Evolutionary conservation across 2,113 vertebrate genomes (phyloP).

Genomic region (human): GRCh38 chr11:131427001-131427500

Average conservation of each 20-base stretch:
- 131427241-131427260: neutral
- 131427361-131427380: too few species aligned
- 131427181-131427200: neutral
- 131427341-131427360: neutral
- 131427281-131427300: neutral
- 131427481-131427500: neutral
- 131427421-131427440: neutral
- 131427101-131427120: neutral
- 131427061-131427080: neutral
- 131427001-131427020: neutral
- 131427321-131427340: neutral
- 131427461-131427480: neutral
- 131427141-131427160: neutral
- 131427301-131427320: neutral
- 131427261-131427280: neutral
- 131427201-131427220: neutral
- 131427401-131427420: neutral
- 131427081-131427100: neutral
- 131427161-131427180: neutral
- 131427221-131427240: neutral
- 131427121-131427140: neutral
- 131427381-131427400: neutral
- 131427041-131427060: constrained; percentile 11
- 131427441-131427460: neutral
- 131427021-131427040: neutral